phyloP scores from a whole-genome alignment of 2,797 vertebrate genomes.

The Tragopan temminckii region DNA sequence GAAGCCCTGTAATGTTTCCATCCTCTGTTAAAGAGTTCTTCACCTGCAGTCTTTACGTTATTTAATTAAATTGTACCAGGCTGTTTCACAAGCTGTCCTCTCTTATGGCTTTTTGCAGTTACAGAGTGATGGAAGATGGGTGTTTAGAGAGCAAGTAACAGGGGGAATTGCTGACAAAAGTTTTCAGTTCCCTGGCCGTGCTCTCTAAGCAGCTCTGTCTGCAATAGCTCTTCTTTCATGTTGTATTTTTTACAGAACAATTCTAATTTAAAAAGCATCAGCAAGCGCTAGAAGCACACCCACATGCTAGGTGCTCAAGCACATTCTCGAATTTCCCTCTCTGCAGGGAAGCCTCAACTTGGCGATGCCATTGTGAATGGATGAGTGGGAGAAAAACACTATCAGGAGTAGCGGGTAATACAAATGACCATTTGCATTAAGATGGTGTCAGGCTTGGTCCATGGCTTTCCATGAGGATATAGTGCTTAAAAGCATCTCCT shows the following conservation, averaged over 20 bases:
- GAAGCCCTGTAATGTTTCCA: neutral
- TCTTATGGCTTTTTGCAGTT: neutral
- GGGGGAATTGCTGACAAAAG: neutral
- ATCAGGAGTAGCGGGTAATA: neutral
- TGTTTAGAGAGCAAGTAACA: neutral
- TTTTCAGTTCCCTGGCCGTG: neutral
- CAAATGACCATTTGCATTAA: neutral
- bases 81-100: neutral
- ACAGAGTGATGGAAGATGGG: neutral
- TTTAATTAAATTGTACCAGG: neutral
- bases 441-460: fast-evolving
- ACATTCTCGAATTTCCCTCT: neutral
- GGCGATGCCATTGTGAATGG: neutral
- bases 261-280: neutral
- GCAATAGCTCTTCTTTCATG: neutral
- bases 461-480: neutral
- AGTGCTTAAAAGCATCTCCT: neutral
- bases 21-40: neutral
- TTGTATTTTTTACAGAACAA: neutral
- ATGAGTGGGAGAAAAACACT: neutral
- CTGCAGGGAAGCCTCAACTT: neutral
- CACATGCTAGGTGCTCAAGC: neutral
- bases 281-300: neutral
- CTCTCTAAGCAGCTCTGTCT: neutral
- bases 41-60: neutral